Conservation (phyloP, 2,113 vertebrate genomes). For the Dasyornis broadbenti region DNA sequence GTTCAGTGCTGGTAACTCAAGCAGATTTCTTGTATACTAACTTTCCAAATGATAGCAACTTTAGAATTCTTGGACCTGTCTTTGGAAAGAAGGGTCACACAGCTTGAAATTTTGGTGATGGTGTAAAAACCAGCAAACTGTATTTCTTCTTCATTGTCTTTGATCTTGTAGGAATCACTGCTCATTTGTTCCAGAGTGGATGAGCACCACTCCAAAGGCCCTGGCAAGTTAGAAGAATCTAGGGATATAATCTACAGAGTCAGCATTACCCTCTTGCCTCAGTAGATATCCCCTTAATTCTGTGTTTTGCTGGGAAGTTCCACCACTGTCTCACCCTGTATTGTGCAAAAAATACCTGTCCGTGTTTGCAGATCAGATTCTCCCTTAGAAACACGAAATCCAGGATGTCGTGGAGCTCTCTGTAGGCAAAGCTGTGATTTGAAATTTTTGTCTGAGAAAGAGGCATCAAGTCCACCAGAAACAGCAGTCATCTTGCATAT, state of each 20-base stretch:
- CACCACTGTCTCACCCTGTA: background rate
- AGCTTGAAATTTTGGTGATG: background rate
- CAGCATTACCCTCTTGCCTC: background rate
- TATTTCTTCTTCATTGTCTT: background rate
- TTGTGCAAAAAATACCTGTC: background rate
- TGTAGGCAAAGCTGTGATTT: background rate
- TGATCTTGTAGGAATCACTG: background rate
- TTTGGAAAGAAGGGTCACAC: background rate
- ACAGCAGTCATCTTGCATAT: background rate
- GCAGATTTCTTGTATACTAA: background rate
- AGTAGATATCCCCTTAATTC: background rate
- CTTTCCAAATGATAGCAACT: background rate
- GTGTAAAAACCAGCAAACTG: background rate
- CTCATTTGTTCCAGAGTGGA: background rate
- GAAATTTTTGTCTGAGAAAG: background rate
- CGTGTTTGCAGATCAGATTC: background rate
- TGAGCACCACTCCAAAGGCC: background rate
- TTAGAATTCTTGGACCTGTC: background rate
- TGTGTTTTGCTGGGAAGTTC: background rate
- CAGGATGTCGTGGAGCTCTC: background rate
- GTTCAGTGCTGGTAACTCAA: background rate
- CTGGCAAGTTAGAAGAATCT: background rate
- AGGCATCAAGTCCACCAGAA: background rate
- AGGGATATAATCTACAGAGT: background rate
- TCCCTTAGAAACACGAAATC: background rate